Conservation (phyloP, 2,888 invertebrate species). For the Podabrus alpinus region DNA sequence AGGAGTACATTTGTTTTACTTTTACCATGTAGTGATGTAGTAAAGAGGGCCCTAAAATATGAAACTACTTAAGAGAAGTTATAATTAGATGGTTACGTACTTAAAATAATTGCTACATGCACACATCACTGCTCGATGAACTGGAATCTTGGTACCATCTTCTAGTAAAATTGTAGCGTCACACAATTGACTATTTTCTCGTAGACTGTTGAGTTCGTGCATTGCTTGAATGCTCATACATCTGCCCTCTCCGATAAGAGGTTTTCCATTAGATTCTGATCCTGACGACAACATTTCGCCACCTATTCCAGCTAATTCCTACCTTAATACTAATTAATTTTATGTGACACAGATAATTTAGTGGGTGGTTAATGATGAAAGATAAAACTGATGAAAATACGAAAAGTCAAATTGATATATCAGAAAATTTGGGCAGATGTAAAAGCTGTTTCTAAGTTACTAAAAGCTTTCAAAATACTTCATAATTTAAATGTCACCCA, state of each 20-base stretch:
- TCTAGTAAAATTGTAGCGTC: slow-evolving; percentile 83
- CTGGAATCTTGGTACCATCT: slow-evolving; percentile 80
- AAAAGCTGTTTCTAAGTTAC: slow-evolving; percentile 24
- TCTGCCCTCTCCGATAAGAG: slow-evolving; percentile 59
- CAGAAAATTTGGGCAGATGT: slow-evolving; percentile 31
- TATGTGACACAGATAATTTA: slow-evolving; percentile 34
- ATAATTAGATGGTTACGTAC: slow-evolving; percentile 58
- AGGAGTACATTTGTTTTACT: slow-evolving; percentile 70
- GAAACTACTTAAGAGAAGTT: background rate
- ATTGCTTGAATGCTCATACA: slow-evolving; percentile 84
- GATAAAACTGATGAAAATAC: slow-evolving; percentile 36
- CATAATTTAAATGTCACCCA: background rate
- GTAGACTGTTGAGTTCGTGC: slow-evolving; percentile 82
- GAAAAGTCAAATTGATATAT: slow-evolving; percentile 39
- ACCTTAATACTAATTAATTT: slow-evolving; percentile 37
- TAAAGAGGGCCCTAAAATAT: slow-evolving; percentile 73
- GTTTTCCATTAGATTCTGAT: slow-evolving; percentile 42
- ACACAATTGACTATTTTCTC: slow-evolving; percentile 81
- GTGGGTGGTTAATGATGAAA: slow-evolving; percentile 33
- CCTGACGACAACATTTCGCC: slow-evolving; percentile 37
- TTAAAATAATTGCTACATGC: slow-evolving; percentile 91
- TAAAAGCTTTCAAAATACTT: slow-evolving; percentile 44
- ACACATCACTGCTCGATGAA: slow-evolving; percentile 84
- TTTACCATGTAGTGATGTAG: slow-evolving; percentile 76
- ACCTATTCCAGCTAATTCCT: slow-evolving; percentile 27